Evolutionary conservation across 2,113 vertebrate genomes (phyloP).

Genomic region (Isurus oxyrinchus): DNA sequence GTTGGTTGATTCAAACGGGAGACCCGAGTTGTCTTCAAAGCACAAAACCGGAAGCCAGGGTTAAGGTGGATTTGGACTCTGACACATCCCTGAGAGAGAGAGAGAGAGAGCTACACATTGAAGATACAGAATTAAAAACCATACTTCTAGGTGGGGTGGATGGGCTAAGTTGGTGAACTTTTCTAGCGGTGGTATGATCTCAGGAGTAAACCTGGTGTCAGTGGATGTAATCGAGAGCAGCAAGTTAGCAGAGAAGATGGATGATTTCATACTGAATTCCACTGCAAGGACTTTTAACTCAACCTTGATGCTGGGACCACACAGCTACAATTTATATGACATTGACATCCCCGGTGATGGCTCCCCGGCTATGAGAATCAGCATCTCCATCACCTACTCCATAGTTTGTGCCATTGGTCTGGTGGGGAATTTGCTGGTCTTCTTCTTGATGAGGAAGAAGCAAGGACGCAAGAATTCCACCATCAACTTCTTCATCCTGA

Average conservation of each 20-base stretch:
- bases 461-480: slow-evolving; percentile 55
- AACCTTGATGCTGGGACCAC: slow-evolving; percentile 29
- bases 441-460: slow-evolving; percentile 58
- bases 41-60: background rate
- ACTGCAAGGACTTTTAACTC: slow-evolving; percentile 44
- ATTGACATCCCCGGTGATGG: slow-evolving; percentile 54
- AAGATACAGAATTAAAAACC: too few species aligned
- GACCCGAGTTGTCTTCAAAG: background rate
- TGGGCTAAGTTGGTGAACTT: background rate
- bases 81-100: too few species aligned
- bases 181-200: slow-evolving; percentile 27
- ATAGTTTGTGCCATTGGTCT: slow-evolving; percentile 59
- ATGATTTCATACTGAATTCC: slow-evolving; percentile 45
- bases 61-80: too few species aligned
- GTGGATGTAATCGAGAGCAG: slow-evolving; percentile 39
- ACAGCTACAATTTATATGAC: slow-evolving; percentile 50
- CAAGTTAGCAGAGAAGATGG: slow-evolving; percentile 49
- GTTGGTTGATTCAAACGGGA: background rate
- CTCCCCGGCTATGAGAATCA: slow-evolving; percentile 53
- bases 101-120: too few species aligned
- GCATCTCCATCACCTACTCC: slow-evolving; percentile 60
- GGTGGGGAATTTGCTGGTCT: slow-evolving; percentile 58
- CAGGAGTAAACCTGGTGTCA: slow-evolving; percentile 34
- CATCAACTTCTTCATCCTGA: slow-evolving; percentile 62
- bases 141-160: background rate